Conservation (phyloP, 2,113 vertebrate species). For the Eulacestoma nigropectus region DNA sequence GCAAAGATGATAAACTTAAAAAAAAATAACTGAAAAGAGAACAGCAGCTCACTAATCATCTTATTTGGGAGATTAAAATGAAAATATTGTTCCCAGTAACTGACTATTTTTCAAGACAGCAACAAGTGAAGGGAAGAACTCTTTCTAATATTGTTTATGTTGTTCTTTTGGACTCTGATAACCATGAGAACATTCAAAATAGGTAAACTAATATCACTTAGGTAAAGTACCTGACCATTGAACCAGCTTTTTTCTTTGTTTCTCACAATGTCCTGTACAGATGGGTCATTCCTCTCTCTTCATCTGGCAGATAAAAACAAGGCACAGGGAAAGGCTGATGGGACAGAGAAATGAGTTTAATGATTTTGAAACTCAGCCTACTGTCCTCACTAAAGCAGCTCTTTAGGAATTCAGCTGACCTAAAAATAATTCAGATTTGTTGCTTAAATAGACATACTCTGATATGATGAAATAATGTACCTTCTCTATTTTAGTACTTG, state of each 20-base stretch:
- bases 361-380: neutral
- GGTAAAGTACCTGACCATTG: neutral
- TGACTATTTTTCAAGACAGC: neutral
- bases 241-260: neutral
- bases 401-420: neutral
- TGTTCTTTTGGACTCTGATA: neutral
- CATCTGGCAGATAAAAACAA: neutral
- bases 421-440: neutral
- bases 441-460: neutral
- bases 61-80: neutral
- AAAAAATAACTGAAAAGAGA: neutral
- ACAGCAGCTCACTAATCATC: neutral
- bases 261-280: neutral
- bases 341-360: neutral
- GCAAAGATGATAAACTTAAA: neutral
- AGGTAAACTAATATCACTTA: neutral
- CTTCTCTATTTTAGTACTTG: neutral
- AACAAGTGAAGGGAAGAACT: neutral
- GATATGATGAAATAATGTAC: neutral
- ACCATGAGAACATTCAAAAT: neutral
- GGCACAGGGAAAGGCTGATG: neutral
- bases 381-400: neutral
- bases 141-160: neutral
- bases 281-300: neutral
- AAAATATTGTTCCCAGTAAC: neutral